Conservation (phyloP, 2,888 invertebrate species). For the Drosophila mayaguana region DNA sequence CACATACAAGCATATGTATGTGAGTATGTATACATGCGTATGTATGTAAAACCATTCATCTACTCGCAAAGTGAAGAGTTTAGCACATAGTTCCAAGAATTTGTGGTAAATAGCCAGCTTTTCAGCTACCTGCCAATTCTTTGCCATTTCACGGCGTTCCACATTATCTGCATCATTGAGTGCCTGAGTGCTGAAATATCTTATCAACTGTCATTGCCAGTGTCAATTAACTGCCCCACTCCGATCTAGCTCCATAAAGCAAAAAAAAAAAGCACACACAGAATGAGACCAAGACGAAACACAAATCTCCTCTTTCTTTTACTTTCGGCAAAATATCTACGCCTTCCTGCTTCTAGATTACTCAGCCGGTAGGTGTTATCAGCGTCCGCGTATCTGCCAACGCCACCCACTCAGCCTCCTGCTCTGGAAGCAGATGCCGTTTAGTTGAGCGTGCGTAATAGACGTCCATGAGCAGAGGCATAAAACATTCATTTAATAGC, state of each 20-base stretch:
- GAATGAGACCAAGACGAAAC: constrained; percentile 1
- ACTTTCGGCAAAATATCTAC: constrained; percentile 11
- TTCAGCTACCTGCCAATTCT: constrained; percentile 44
- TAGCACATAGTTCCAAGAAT: constrained; percentile 37
- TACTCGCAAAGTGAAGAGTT: constrained; percentile 28
- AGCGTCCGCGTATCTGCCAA: constrained; percentile 40
- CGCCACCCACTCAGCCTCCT: not conserved
- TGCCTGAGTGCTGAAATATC: constrained; percentile 7
- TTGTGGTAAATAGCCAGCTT: constrained; percentile 41
- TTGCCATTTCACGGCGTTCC: constrained; percentile 21
- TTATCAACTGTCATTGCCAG: not conserved
- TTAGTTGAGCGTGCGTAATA: constrained; percentile 54
- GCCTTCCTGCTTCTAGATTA: constrained; percentile 24
- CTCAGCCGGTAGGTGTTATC: constrained; percentile 46
- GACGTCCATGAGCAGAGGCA: constrained; percentile 63
- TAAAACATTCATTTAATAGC: constrained; percentile 49
- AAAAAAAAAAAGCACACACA: too few relatives aligned
- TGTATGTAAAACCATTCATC: constrained; percentile 29
- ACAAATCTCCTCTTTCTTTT: constrained; percentile 13
- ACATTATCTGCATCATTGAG: constrained; percentile 42
- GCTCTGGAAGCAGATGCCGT: not conserved
- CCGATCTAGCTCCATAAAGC: not conserved
- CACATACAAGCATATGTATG: not conserved
- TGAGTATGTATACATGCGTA: not conserved
- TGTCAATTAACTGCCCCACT: constrained; percentile 30